Conservation (phyloP, 2,888 invertebrate genomes). For the Isoperla grammatica region DNA sequence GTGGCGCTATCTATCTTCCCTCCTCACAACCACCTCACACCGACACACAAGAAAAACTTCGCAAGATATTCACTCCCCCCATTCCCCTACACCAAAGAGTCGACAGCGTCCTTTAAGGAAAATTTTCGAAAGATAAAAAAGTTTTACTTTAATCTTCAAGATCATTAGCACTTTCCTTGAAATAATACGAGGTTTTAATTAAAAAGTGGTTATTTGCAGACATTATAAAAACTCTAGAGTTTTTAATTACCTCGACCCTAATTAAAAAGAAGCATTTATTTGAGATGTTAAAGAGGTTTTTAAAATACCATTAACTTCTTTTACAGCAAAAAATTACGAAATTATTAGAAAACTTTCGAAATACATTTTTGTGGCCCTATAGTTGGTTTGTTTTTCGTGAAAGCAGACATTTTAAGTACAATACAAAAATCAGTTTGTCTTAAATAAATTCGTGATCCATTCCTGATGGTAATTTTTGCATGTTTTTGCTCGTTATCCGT, state of each 20-base stretch:
- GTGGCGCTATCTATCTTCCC: conserved; percentile 15
- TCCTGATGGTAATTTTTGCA: too few species aligned
- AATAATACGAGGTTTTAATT: conserved; percentile 7
- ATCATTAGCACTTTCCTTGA: conserved; percentile 10
- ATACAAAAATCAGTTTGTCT: too few species aligned
- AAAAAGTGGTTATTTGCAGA: neutral
- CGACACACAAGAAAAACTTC: conserved; percentile 6
- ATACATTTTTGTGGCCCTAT: too few species aligned
- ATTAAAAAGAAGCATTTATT: neutral
- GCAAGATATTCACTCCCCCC: conserved; percentile 3
- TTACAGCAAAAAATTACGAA: too few species aligned
- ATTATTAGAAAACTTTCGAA: too few species aligned
- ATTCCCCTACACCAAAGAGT: too few species aligned
- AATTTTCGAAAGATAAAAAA: neutral
- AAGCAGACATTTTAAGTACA: too few species aligned
- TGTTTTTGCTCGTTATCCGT: too few species aligned
- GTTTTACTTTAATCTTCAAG: conserved; percentile 1
- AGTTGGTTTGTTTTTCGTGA: too few species aligned
- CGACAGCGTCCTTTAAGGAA: neutral
- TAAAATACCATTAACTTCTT: too few species aligned
- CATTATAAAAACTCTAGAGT: neutral
- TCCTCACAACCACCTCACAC: conserved; percentile 2
- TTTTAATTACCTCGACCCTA: conserved; percentile 2
- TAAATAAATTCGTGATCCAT: too few species aligned
- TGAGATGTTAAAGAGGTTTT: too few species aligned